Base-by-base conservation (phyloP, 2,113 vertebrate genomes). In the Psittacara wagleri region DNA sequence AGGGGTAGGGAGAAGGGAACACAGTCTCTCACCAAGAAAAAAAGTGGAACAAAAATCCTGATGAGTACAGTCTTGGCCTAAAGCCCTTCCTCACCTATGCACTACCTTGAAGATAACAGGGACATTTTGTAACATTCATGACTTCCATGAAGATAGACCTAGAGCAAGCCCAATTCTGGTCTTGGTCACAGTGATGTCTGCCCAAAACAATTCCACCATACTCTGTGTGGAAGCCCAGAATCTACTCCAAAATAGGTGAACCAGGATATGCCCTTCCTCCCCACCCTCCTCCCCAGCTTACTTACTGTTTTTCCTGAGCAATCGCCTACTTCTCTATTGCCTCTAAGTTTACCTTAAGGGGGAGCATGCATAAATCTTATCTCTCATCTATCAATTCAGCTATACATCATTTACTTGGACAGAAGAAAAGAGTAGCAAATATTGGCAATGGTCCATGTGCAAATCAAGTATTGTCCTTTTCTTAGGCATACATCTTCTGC, bases 11-110 rank as follows among this genome's bases (percentile, higher is more conserved):
- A 94, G 49, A 89, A 86, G 46, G 77, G 79, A 95, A 91, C 72
- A 95, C 63, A 96, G 88, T 61, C 96, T 69, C 94, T 91, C 90
- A 95, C 94, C 95, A 84, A 96, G 86, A 92, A 84, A 95, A 92
- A 63, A 76, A 11, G 37, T 74, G 67, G 23, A 31, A 90, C 62
- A 79, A 91, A 90, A 37, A 22, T 82, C 72, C 66, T 67, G 29
- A 57, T 31, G 19, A 24, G 31, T 35, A 74, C 22, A 44, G 77
- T 18, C 20, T 46, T 31, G 24, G 52, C 49, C 57, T 33, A 83
- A 75, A 70, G 51, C n/a, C 52, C 68, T 82, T 87, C 64, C 63
- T 57, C 39, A 75, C 28, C n/a, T 49, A 84, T 20, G 52, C 1
- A 2, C 52, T 91, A 41, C 6, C 39, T 46, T 69, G 62, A 87